A percentile compares a stretch with the other conserved stretches of the same genome.
These are phyloP conservation scores for Epirrita christyi DNA, from an alignment of 2,888 invertebrate species.

Conservation along the genomic window DNA sequence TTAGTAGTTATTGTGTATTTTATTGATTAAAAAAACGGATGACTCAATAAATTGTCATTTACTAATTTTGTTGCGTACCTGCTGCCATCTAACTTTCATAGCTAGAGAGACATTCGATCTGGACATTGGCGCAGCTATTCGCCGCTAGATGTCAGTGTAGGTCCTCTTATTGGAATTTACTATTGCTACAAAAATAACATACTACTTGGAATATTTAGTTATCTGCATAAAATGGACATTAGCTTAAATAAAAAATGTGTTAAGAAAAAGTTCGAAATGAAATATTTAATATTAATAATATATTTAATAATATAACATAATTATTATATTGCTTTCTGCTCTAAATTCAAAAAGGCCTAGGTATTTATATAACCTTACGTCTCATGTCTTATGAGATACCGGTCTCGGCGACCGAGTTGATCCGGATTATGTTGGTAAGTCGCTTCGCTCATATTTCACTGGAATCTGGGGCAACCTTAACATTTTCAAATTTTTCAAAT, in stretches of 20 bases:
- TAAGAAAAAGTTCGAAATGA: too few relatives aligned
- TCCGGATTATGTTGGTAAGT: slow-evolving; percentile 2
- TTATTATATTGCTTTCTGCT: background rate
- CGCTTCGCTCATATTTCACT: background rate
- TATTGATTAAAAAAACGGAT: too few relatives aligned
- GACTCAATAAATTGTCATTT: background rate
- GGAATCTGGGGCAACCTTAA: background rate
- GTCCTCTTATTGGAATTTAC: slow-evolving; percentile 18
- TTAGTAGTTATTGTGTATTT: too few relatives aligned
- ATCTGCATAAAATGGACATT: too few relatives aligned
- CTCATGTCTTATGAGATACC: background rate
- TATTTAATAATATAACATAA: too few relatives aligned
- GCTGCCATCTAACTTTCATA: slow-evolving; percentile 49
- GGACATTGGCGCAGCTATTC: slow-evolving; percentile 45
- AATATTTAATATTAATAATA: too few relatives aligned
- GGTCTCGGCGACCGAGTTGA: background rate
- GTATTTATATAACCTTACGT: background rate
- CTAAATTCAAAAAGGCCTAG: background rate
- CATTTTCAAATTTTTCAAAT: background rate
- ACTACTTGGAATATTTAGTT: slow-evolving; percentile 1
- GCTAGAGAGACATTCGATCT: slow-evolving; percentile 25
- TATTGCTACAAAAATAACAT: background rate
- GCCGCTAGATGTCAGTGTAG: slow-evolving; percentile 56
- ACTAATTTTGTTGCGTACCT: background rate
- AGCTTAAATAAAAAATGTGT: too few relatives aligned